Base-by-base conservation (phyloP, 2,888 invertebrate genomes). In the Dasypogon diadema region DNA sequence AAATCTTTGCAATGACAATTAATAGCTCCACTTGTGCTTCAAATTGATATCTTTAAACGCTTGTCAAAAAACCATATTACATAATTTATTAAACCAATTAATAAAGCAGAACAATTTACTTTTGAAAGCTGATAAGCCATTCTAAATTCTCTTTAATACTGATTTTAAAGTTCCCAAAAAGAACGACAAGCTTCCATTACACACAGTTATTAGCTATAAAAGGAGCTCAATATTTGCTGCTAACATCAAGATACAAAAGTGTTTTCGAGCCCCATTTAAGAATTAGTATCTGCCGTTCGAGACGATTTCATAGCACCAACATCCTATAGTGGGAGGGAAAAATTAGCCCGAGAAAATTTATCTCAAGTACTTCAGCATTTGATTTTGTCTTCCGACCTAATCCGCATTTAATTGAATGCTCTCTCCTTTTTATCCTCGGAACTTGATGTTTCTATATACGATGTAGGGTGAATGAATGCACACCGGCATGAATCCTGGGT, bases 381-480 rank as follows among this genome's bases (percentile, higher is more conserved):
- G 75, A 75, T 75, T 75, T 65, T 65, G 65, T 75, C 63, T 75
- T 75, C 46, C 55, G 48, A 54, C 75, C 63, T 75, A 75, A 75
- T 75, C 75, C 75, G 63, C 65, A 75, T 63, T 75, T 75, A 75
- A 75, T 75, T 75, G 75, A 75, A 75, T 75, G 54, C 54, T 75
- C 55, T 75, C n/a, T 30, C 54, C 63, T 75, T 75, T 75, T 75
- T 74, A 37, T 30, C 21, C n/a, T 46, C 24, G 22, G 34, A 60
- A 48, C 74, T 48, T 74, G 26, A 60, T 74, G 60, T 48, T 74
- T 22, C 60, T 18, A 55, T 60, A n/a, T n/a, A 37, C 18, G 48
- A 65, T 46, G 51, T 74, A 18, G 21, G 54, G 22, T 42, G 48
- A 48, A 74, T 30, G 51, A 46, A 73, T 73, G 73, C 73, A 73